A percentile compares a stretch with the other conserved stretches of the same genome.
Evolutionary conservation across 2,797 vertebrate genomes (phyloP).

Genomic region (Amblyopsis hoosieri): DNA sequence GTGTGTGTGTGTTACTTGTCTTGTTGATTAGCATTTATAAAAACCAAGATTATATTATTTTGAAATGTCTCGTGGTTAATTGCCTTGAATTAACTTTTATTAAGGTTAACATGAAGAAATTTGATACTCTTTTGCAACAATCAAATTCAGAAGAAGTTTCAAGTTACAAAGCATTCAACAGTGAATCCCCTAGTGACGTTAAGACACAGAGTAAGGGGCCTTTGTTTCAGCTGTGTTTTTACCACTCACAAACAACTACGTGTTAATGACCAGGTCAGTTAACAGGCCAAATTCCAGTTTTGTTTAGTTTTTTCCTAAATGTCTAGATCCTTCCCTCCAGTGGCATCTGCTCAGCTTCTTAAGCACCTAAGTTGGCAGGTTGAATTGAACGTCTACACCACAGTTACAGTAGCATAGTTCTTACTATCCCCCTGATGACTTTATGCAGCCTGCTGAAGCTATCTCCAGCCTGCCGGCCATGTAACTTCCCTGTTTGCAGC

Average conservation of each 20-base stretch:
- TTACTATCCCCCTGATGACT: constrained; percentile 45
- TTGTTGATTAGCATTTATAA: too few species aligned
- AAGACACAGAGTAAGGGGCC: background rate
- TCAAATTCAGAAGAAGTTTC: background rate
- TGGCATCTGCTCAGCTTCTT: background rate
- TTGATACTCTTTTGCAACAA: background rate
- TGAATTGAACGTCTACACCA: background rate
- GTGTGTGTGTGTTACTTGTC: too few species aligned
- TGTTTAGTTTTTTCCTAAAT: constrained; percentile 18
- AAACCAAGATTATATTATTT: too few species aligned
- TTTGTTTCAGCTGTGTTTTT: background rate
- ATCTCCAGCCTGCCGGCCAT: constrained; percentile 36
- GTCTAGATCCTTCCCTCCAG: constrained; percentile 4
- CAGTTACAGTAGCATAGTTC: constrained; percentile 37
- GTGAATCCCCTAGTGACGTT: background rate
- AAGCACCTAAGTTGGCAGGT: too few species aligned
- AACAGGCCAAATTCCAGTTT: constrained; percentile 12
- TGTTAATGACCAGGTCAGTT: background rate
- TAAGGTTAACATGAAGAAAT: background rate
- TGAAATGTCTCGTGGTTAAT: background rate
- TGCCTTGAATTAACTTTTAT: background rate
- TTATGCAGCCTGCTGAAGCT: constrained; percentile 46
- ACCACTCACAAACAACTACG: background rate
- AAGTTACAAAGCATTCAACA: background rate
- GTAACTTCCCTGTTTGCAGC: constrained; percentile 37